Evolutionary conservation across 2,888 invertebrate species (phyloP).

Genomic region (Cheilosia impressa): DNA sequence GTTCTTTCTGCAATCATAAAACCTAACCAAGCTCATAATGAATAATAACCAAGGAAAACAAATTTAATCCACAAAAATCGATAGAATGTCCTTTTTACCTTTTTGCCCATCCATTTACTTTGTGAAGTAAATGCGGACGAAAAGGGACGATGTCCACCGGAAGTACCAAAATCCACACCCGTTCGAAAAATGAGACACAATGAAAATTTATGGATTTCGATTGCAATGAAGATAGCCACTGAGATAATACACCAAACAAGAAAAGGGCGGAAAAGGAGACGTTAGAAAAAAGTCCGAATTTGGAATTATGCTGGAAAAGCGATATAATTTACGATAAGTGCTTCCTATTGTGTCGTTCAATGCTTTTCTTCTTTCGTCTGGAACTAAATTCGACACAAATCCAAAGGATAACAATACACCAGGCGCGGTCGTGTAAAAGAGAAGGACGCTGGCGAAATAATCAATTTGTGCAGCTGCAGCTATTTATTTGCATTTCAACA

Average conservation of each 20-base stretch:
- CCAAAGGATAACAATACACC: neutral
- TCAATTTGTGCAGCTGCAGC: constrained; percentile 42
- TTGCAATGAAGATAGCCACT: constrained; percentile 37
- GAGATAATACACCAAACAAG: constrained; percentile 13
- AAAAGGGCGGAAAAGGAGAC: constrained; percentile 9
- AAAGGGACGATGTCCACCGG: constrained; percentile 15
- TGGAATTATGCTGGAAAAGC: constrained; percentile 32
- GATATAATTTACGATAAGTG: constrained; percentile 52
- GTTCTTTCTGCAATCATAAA: constrained; percentile 36
- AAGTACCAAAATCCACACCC: constrained; percentile 3
- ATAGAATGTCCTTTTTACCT: constrained; percentile 31
- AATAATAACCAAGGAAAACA: constrained; percentile 24
- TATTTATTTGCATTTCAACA: constrained; percentile 47
- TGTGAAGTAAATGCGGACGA: constrained; percentile 13
- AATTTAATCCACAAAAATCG: constrained; percentile 22
- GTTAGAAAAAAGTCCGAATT: constrained; percentile 18
- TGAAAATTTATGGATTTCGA: constrained; percentile 45
- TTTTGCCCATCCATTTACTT: constrained; percentile 9
- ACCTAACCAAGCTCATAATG: constrained; percentile 46
- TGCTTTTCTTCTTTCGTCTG: constrained; percentile 4
- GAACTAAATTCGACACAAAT: neutral
- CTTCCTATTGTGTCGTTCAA: constrained; percentile 49
- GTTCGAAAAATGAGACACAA: neutral
- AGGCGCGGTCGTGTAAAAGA: neutral
- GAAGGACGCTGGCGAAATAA: constrained; percentile 13